Evolutionary conservation across 1,140 invertebrate species (phyloP).

Genomic region (Cataglyphis hispanica): DNA sequence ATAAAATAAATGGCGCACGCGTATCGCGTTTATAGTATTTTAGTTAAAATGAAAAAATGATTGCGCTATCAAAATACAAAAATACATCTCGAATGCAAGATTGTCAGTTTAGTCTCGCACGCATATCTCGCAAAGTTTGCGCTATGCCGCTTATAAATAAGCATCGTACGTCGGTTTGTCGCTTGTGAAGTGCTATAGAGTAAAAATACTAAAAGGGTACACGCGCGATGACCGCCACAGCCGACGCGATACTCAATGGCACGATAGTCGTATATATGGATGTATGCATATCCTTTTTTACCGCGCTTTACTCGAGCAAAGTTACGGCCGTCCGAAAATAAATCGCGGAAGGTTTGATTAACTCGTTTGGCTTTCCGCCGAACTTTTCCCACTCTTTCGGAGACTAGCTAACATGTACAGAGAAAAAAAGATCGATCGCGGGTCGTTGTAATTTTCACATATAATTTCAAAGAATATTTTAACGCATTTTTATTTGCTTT

Average conservation of each 20-base stretch:
- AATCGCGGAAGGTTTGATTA: constrained; percentile 47
- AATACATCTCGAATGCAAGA: constrained; percentile 32
- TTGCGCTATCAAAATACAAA: constrained; percentile 15
- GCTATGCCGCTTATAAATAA: constrained; percentile 76
- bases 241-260: constrained; percentile 53
- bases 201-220: constrained; percentile 71
- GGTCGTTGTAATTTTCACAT: background rate
- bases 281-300: constrained; percentile 18
- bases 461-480: background rate
- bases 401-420: background rate
- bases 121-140: constrained; percentile 70
- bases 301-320: constrained; percentile 26
- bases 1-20: too few relatives aligned
- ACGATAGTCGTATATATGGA: constrained; percentile 32
- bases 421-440: constrained; percentile 14
- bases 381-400: constrained; percentile 12
- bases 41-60: background rate
- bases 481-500: background rate
- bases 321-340: constrained; percentile 56
- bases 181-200: constrained; percentile 65
- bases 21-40: too few relatives aligned
- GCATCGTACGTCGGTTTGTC: constrained; percentile 66
- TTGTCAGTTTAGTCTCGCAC: constrained; percentile 9
- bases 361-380: constrained; percentile 18
- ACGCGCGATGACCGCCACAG: constrained; percentile 9